Evolutionary conservation across 2,888 invertebrate genomes (phyloP), one percentile per base, ranked within the genome.

Genomic region (Chelonus formosanus): DNA sequence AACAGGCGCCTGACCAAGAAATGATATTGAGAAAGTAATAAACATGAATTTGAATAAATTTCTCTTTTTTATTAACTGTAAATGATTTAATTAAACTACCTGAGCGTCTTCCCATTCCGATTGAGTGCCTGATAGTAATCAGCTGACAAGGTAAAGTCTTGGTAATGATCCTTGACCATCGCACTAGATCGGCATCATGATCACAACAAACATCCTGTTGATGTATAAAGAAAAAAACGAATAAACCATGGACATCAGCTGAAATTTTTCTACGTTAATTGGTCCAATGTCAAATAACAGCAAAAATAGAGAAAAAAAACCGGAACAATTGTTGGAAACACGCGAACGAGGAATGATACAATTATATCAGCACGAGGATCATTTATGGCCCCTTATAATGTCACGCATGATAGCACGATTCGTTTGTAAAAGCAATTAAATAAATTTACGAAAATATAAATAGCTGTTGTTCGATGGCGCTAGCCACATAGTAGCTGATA

Each of bases 41-140:
- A 44, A 5, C 40, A 40, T 5, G 4, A 40, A 48, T n/a, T 48
- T 5, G 5, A 48, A n/a, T 5, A 20, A 48, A 48, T 48, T 48
- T 48, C 20, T 48, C 31, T 20, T 48, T 48, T 4, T 48, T 20
- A 48, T 44, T 8, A 53, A 43, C 40, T 53, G 8, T n/a, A 43
- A 53, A 61, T 52, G 10, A 53, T 43, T 3, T 6, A 53, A 44
- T n/a, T 62, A 35, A 31, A 67, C 72, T 67, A 83, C 82, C 82
- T 82, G 78, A 82, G 74, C 74, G 79, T 75, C 77, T 82, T 80
- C 75, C 82, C 82, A 82, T 82, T 81, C 76, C 82, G 78, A 74
- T 76, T 78, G 74, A 78, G 78, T 70, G 74, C 73, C 70, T 75
- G 75, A 71, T 76, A 75, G 75, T 80, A 74, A 73, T 40, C 40